Evolutionary conservation across 2,113 vertebrate species (phyloP).

Genomic region (Cinclus mexicanus): DNA sequence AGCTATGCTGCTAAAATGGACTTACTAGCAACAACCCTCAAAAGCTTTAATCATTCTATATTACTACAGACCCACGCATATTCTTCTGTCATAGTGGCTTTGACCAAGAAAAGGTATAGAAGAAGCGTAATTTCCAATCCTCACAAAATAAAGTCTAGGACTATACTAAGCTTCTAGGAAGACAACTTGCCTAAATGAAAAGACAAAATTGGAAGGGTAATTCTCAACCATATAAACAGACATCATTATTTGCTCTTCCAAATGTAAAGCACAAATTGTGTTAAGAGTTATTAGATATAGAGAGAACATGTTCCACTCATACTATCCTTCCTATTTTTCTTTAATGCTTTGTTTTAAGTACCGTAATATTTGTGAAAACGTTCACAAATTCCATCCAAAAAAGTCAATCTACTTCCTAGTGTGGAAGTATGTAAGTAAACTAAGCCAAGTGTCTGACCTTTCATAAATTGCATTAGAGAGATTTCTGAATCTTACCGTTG

Average conservation of each 20-base stretch:
- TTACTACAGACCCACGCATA: neutral
- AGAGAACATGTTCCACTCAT: neutral
- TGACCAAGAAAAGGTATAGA: neutral
- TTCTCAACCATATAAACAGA: neutral
- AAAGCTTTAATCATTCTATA: neutral
- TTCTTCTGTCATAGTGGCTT: neutral
- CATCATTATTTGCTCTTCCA: neutral
- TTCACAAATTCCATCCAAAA: neutral
- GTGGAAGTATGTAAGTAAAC: neutral
- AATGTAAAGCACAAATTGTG: neutral
- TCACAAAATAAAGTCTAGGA: neutral
- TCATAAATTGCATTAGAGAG: neutral
- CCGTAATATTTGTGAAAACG: neutral
- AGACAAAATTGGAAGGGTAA: neutral
- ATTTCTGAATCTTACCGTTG: constrained; percentile 81
- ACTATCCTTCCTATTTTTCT: neutral
- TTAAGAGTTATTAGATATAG: neutral
- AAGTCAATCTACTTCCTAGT: neutral
- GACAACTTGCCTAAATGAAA: neutral
- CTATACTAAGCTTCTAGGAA: neutral
- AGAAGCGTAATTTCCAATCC: neutral
- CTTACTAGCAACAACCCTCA: neutral
- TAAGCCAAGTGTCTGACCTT: neutral
- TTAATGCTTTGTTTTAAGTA: neutral
- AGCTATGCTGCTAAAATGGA: neutral